Evolutionary conservation across 2,888 invertebrate species (phyloP), one percentile per base, ranked within the genome.

Genomic region (Microchrysa polita): DNA sequence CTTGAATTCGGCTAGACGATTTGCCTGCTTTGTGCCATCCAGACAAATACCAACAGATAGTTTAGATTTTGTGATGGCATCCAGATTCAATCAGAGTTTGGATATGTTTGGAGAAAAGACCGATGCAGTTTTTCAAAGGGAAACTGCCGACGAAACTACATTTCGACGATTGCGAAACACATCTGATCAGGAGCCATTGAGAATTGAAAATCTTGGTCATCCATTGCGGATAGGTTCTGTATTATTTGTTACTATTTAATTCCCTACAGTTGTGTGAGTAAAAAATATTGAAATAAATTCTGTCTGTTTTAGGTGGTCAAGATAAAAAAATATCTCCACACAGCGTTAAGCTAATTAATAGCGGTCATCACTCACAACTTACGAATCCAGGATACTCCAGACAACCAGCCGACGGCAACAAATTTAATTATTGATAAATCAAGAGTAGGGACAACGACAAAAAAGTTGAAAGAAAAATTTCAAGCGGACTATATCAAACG

Each of bases 301-400:
- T n/a, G 14, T 10, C 1, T 40, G 34, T 67, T 67, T 5, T 18
- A 80, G 91, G 91, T 48, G 92, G 92, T n/a, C 84, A 90, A 69
- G 86, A 80, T 27, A 89, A 91, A 74, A 88, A 87, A 77, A 86
- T 86, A 34, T 91, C 92, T 77, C 92, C 92, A 7, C 89, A 90
- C 82, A 91, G 90, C 79, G 88, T 93, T 63, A 93, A 93, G 84
- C 85, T 93, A 72, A 93, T 93, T 86, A 92, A 92, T 82, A 91
- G 91, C n/a, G 92, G 93, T 4, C 91, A 92, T 48, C 93, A 93
- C 82, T 90, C 90, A 14, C 92, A 93, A 77, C 89, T 92, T 83
- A 93, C 93, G 23, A 93, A 93, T 82, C 92, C 92, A 75, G 94
- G 94, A 1, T 94, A 90, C 85, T 92, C 92, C 74, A 88, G 94